phyloP scores from a whole-genome alignment of 2,797 vertebrate species.

The Gila robusta region DNA sequence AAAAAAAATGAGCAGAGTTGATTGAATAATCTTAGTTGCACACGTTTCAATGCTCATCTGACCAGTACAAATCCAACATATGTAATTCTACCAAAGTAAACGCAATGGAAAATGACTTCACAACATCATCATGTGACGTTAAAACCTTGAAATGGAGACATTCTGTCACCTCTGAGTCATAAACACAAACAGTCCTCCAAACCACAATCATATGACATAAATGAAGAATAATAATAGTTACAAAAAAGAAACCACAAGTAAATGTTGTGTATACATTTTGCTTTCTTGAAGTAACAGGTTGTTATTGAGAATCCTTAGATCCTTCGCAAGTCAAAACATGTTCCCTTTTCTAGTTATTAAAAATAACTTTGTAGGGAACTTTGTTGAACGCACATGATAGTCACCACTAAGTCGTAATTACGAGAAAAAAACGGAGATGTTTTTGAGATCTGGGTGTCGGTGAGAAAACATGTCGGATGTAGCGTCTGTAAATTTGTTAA shows the following conservation, averaged over 20 bases:
- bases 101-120: not conserved
- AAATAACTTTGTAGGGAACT: not conserved
- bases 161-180: not conserved
- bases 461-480: not conserved
- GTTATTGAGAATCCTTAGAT: not conserved
- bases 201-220: not conserved
- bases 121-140: not conserved
- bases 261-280: not conserved
- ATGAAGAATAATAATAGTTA: not conserved
- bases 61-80: not conserved
- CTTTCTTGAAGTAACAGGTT: not conserved
- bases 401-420: not conserved
- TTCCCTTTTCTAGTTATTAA: not conserved
- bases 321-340: not conserved
- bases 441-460: not conserved
- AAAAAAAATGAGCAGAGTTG: not conserved
- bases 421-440: accelerated
- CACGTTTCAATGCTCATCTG: not conserved
- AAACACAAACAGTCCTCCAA: not conserved
- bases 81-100: not conserved
- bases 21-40: not conserved
- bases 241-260: not conserved
- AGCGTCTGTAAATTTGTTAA: not conserved
- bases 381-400: too few relatives aligned
- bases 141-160: not conserved